phyloP scores from a whole-genome alignment of 2,888 invertebrate genomes.

The Pseudeuparius sepicola region DNA sequence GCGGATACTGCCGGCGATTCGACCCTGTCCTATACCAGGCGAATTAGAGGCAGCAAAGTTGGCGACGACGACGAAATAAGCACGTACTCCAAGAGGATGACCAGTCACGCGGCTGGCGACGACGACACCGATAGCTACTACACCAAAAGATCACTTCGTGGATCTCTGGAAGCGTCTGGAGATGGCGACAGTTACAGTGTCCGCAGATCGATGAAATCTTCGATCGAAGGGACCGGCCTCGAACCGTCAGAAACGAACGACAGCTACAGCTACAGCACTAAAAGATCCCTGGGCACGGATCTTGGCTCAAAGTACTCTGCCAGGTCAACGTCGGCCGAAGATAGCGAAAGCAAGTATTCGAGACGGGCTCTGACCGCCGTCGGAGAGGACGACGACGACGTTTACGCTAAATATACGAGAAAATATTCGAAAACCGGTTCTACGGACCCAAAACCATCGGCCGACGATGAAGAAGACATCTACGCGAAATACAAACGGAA shows the following conservation, averaged over 20 bases:
- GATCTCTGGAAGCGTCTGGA: conserved; percentile 28
- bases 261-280: conserved; percentile 23
- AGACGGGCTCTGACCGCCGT: conserved; percentile 19
- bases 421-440: conserved; percentile 30
- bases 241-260: conserved; percentile 26
- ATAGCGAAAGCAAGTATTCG: conserved; percentile 21
- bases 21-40: conserved; percentile 24
- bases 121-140: conserved; percentile 27
- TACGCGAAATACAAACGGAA: conserved; percentile 23
- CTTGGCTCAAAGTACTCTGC: conserved; percentile 27
- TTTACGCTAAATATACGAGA: conserved; percentile 30
- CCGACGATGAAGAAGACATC: conserved; percentile 23
- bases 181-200: conserved; percentile 31
- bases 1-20: conserved; percentile 24
- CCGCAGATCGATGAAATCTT: conserved; percentile 28
- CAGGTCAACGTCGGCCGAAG: conserved; percentile 26
- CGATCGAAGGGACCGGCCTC: conserved; percentile 27
- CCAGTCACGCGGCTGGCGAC: conserved; percentile 20
- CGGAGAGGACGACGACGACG: conserved; percentile 26
- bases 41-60: conserved; percentile 18
- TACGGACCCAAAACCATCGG: conserved; percentile 18
- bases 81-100: conserved; percentile 24
- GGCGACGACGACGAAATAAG: conserved; percentile 22
- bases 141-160: conserved; percentile 25
- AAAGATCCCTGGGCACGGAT: conserved; percentile 24